Evolutionary conservation across 2,113 vertebrate genomes (phyloP), one percentile per base, ranked within the genome.

Genomic region (Leiothrix lutea): DNA sequence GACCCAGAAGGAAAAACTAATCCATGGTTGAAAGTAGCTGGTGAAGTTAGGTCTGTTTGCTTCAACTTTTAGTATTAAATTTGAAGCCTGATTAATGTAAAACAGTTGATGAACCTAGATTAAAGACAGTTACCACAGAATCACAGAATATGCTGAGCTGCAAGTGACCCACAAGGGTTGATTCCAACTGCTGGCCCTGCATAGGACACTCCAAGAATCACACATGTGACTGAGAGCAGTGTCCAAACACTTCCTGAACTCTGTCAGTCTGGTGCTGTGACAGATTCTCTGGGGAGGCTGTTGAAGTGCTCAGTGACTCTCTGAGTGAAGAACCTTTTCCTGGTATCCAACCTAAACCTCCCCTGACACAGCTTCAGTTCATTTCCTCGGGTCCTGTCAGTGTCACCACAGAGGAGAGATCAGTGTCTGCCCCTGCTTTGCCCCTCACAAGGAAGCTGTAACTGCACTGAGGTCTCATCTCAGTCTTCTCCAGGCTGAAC

Each of bases 271-370:
- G 8, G 9, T 56, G n/a, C 19, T 73, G 42, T 84, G 42, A 48
- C 19, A 7, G 7, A 4, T 65, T 40, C n/a, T 7, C 15, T 65
- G 42, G 2, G 20, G 8, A 74, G 19, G 19, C 42, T 48, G 5
- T 65, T 48, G 4, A 6, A 29, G 24, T 24, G 42, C 24, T 8
- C 23, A 12, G 3, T 0, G 0, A 11, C 29, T 2, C n/a, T 64
- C 9, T 56, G 12, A 2, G 6, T 74, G 8, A 29, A 24, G 6
- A 54, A 9, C 1, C 3, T 65, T 54, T 13, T 40, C 35, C n/a
- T 56, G 8, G 40, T n/a, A 47, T 1, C n/a, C 28, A 47, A 0
- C 23, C 6, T 73, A 23, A 73, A 14, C n/a, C 16, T 33, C 4
- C 22, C 14, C 18, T 72, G 14, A 18, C 25, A 11, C 8, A 45